These are phyloP conservation scores for Agapornis canus DNA, from an alignment of 2,797 vertebrate genomes.

Conservation along the genomic window DNA sequence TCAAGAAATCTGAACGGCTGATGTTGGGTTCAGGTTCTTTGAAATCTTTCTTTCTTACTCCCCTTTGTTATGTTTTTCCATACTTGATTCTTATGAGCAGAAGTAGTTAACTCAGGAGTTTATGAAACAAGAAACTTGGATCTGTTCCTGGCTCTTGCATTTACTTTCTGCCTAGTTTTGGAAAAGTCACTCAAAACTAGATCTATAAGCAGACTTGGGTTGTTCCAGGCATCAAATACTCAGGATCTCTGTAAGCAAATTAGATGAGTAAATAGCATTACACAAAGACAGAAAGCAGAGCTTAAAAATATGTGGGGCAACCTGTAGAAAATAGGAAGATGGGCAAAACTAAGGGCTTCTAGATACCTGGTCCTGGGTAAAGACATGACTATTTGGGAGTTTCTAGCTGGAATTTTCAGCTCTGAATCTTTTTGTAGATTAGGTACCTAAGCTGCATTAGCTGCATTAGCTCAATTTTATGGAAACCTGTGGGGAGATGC, in stretches of 20 bases:
- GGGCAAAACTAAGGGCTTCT: background rate
- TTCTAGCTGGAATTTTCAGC: background rate
- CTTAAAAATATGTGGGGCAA: background rate
- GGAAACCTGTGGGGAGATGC: background rate
- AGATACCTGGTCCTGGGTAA: background rate
- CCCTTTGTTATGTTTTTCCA: background rate
- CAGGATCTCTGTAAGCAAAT: background rate
- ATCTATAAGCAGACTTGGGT: background rate
- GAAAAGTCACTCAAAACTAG: background rate
- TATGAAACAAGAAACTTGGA: slow-evolving; percentile 46
- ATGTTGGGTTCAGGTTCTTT: background rate
- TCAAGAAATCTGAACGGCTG: background rate
- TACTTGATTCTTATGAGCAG: background rate
- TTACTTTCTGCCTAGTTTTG: background rate
- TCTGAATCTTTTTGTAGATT: background rate
- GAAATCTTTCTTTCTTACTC: slow-evolving; percentile 11
- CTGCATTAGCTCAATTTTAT: background rate
- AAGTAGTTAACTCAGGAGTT: slow-evolving; percentile 40
- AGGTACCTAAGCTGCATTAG: accelerated
- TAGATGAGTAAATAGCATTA: background rate
- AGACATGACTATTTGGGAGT: background rate
- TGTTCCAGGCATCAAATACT: background rate
- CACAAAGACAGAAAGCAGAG: background rate
- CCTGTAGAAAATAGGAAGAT: background rate
- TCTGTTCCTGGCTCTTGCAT: background rate